These are phyloP conservation scores for Synanthedon vespiformis DNA, from an alignment of 2,888 invertebrate genomes.

Conservation along the genomic window DNA sequence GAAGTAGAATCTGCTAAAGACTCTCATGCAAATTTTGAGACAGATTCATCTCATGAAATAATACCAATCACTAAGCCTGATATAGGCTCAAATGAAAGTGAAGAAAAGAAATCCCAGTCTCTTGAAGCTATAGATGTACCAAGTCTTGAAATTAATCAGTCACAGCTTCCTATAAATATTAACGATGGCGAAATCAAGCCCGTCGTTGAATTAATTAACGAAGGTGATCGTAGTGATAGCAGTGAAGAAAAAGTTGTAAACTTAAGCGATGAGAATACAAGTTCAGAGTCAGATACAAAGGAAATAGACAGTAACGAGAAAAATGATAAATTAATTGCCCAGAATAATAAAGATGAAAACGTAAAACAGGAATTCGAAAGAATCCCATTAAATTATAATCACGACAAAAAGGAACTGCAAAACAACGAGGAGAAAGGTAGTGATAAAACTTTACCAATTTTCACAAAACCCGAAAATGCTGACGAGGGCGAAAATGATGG, in stretches of 20 bases:
- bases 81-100: slow-evolving; percentile 5
- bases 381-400: slow-evolving; percentile 56
- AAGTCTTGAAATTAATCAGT: slow-evolving; percentile 13
- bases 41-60: slow-evolving; percentile 15
- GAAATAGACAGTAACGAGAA: slow-evolving; percentile 15
- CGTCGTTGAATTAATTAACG: slow-evolving; percentile 47
- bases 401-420: slow-evolving; percentile 23
- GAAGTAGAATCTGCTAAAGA: slow-evolving; percentile 25
- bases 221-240: slow-evolving; percentile 24
- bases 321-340: slow-evolving; percentile 18
- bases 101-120: slow-evolving; percentile 2
- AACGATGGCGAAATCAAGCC: slow-evolving; percentile 54
- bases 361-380: slow-evolving; percentile 60
- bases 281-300: slow-evolving; percentile 27
- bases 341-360: slow-evolving; percentile 17
- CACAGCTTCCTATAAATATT: slow-evolving; percentile 22
- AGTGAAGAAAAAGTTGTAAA: slow-evolving; percentile 11
- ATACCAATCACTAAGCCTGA: slow-evolving; percentile 12
- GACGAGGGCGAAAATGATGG: slow-evolving; percentile 23
- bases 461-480: slow-evolving; percentile 6
- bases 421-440: slow-evolving; percentile 8
- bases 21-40: slow-evolving; percentile 16
- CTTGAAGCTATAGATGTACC: slow-evolving; percentile 2
- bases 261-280: slow-evolving; percentile 17
- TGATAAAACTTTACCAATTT: slow-evolving; percentile 10